Percentiles rank a stretch among this genome's conserved stretches.
Conservation (phyloP, 2,888 invertebrate genomes). For the Diplolepis rosae region DNA sequence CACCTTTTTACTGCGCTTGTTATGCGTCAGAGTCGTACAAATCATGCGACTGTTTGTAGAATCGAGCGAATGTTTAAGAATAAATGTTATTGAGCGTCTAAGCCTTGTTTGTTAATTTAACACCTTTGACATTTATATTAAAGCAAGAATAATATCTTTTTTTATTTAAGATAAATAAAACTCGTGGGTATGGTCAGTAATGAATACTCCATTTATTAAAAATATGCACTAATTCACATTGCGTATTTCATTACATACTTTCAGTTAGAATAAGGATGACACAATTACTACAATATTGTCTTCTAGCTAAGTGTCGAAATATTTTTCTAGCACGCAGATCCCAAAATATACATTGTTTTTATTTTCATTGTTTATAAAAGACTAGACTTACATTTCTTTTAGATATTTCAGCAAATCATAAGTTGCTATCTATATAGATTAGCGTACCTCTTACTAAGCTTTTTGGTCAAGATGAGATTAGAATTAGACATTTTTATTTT, state of each 20-base stretch:
- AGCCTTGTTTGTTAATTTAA: slow-evolving; percentile 24
- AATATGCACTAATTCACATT: slow-evolving; percentile 71
- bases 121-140: slow-evolving; percentile 20
- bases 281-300: slow-evolving; percentile 54
- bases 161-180: slow-evolving; percentile 28
- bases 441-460: background rate
- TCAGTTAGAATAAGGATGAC: slow-evolving; percentile 67
- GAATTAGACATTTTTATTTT: background rate
- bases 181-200: slow-evolving; percentile 48
- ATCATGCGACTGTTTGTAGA: slow-evolving; percentile 56
- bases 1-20: slow-evolving; percentile 52
- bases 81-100: slow-evolving; percentile 60
- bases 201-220: slow-evolving; percentile 72
- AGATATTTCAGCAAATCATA: slow-evolving; percentile 51
- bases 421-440: slow-evolving; percentile 47
- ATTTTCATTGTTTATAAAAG: slow-evolving; percentile 64
- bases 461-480: slow-evolving; percentile 8
- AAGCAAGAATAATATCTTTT: no score
- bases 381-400: slow-evolving; percentile 53
- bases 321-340: slow-evolving; percentile 60
- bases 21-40: slow-evolving; percentile 55
- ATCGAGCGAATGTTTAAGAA: slow-evolving; percentile 56
- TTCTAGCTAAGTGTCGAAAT: slow-evolving; percentile 66
- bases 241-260: slow-evolving; percentile 67
- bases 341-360: slow-evolving; percentile 67